Conservation (phyloP, 1,140 invertebrate genomes). For the Aphaenogaster rudis region DNA sequence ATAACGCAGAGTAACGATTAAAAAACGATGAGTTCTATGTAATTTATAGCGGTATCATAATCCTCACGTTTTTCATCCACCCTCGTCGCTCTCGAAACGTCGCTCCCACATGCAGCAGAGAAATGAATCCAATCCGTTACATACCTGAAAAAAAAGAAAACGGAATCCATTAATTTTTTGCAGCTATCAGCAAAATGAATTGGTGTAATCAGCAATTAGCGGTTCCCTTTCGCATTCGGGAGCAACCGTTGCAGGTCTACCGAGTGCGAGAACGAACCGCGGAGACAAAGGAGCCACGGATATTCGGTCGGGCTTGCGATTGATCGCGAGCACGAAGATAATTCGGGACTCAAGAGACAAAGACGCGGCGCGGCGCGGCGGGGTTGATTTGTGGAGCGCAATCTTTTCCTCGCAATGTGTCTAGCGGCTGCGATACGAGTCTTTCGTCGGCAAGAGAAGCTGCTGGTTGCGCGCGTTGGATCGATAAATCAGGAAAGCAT, state of each 20-base stretch:
- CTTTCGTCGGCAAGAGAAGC: slow-evolving; percentile 33
- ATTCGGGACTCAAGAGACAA: slow-evolving; percentile 56
- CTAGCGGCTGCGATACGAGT: slow-evolving; percentile 62
- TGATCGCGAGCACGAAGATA: slow-evolving; percentile 58
- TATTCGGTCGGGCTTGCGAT: slow-evolving; percentile 32
- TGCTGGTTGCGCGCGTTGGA: slow-evolving; percentile 67
- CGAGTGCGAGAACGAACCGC: neutral
- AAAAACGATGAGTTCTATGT: neutral
- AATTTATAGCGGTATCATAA: slow-evolving; percentile 29
- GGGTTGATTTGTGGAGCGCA: slow-evolving; percentile 72
- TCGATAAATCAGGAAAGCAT: slow-evolving; percentile 84
- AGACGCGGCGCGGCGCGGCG: neutral
- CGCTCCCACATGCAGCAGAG: slow-evolving; percentile 48
- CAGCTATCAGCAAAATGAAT: slow-evolving; percentile 14
- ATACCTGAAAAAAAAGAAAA: slow-evolving; percentile 81
- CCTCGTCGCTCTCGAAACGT: slow-evolving; percentile 73
- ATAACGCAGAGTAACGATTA: slow-evolving; percentile 15
- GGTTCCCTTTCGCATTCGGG: neutral
- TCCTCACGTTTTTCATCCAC: slow-evolving; percentile 43
- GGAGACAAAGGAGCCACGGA: neutral
- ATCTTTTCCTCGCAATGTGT: slow-evolving; percentile 61
- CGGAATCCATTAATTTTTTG: slow-evolving; percentile 40
- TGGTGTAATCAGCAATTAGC: slow-evolving; percentile 21
- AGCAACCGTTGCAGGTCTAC: neutral
- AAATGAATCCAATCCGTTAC: slow-evolving; percentile 79